Conservation (phyloP, 30 jellyfish, hydroid and myxozoan species). For the Morbakka virulenta region DNA sequence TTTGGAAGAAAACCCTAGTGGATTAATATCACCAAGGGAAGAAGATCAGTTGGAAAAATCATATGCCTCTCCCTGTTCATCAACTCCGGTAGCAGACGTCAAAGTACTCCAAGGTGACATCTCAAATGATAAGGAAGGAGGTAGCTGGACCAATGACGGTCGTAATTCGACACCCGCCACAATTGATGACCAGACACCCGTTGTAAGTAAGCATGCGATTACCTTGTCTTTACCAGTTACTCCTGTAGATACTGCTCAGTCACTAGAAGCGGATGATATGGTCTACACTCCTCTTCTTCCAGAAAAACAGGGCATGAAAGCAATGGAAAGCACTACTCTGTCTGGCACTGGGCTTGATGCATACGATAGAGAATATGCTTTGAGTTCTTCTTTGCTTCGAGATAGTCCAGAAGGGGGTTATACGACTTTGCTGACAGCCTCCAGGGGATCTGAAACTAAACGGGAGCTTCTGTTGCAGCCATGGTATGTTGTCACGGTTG, state of each 20-base stretch:
- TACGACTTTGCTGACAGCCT: slow-evolving; percentile 67
- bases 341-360: slow-evolving; percentile 44
- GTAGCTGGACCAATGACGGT: too few relatives aligned
- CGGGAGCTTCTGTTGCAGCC: slow-evolving; percentile 65
- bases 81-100: too few relatives aligned
- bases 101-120: too few relatives aligned
- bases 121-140: too few relatives aligned
- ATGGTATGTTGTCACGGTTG: slow-evolving; percentile 77
- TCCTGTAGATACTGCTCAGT: slow-evolving; percentile 9
- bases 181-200: not conserved
- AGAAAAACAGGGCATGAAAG: not conserved
- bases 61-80: too few relatives aligned
- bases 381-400: slow-evolving; percentile 48
- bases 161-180: not conserved
- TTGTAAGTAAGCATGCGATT: not conserved
- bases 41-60: too few relatives aligned
- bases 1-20: too few relatives aligned
- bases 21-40: too few relatives aligned
- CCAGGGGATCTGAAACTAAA: slow-evolving; percentile 52
- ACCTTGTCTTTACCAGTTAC: not conserved
- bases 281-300: slow-evolving; percentile 73
- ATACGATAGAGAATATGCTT: slow-evolving; percentile 65
- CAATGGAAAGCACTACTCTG: slow-evolving; percentile 42
- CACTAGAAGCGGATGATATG: slow-evolving; percentile 12
- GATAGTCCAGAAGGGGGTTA: slow-evolving; percentile 68